Base-by-base conservation (phyloP, 1,140 invertebrate species). In the Episyrphus balteatus region DNA sequence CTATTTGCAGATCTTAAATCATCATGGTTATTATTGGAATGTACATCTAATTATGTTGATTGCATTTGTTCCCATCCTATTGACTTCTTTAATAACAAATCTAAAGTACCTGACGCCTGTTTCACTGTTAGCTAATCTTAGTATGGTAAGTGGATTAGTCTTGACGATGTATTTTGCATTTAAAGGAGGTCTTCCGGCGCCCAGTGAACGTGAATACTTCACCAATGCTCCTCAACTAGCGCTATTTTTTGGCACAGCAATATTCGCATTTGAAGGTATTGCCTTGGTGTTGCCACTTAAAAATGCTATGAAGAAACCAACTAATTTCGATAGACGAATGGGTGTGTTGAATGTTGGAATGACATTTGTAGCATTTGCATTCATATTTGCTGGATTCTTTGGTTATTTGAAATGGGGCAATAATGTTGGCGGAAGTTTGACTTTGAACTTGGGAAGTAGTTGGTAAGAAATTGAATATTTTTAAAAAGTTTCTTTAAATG, bases 311-410 rank as follows among this genome's bases (percentile, higher is more conserved):
- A 80, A 76, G 53, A 77, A 77, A n/a, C 85, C 88, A 0, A 70
- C 74, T 49, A 76, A 79, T 48, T 93, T 94, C 66, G 79, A 78
- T 44, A 84, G 78, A 49, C 70, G 76, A 3, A 61, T 82, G 5
- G 90, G 91, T 1, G 88, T 94, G 1, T 66, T 94, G 8, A 93
- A 92, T 61, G 76, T 84, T 3, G 83, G 86, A 34, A 93, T 93
- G 89, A 57, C 60, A 46, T 54, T 66, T 2, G 62, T 65, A 48
- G n/a, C 32, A 44, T 18, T 33, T 44, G 32, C 19, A n/a, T 92
- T 91, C 62, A 77, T 86, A 8, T 70, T 77, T 3, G 77, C 91
- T 48, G 91, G 90, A 40, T 88, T 90, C 62, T 76, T 89, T 31
- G 84, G 88, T 1, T 94, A 92, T 59, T 70, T 92, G 14, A 82